Percentiles rank a stretch among this genome's conserved stretches.
Evolutionary conservation across 2,113 vertebrate genomes (phyloP).

Genomic region (Agelaius phoeniceus): DNA sequence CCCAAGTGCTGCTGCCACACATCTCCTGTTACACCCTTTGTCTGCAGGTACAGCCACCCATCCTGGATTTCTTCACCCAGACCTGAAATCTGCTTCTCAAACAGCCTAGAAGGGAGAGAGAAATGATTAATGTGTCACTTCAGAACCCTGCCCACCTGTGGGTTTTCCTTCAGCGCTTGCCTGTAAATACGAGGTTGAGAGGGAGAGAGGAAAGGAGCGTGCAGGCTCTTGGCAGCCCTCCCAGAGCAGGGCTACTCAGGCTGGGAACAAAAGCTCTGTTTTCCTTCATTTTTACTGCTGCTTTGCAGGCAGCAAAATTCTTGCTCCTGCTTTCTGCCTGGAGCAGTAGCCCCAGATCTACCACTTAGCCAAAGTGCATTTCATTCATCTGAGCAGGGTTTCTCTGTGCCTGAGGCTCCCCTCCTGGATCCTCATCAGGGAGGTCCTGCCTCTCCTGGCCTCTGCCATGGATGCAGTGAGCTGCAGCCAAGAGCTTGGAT

Average conservation of each 20-base stretch:
- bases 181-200: not conserved
- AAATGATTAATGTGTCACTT: not conserved
- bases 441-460: not conserved
- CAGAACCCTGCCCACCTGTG: not conserved
- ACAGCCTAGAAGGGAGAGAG: not conserved
- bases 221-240: constrained; percentile 24
- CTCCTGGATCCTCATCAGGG: not conserved
- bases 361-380: not conserved
- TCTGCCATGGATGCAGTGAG: not conserved
- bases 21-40: not conserved
- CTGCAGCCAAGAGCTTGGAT: not conserved
- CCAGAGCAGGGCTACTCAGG: not conserved
- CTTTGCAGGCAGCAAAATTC: not conserved
- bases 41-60: not conserved
- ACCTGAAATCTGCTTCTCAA: not conserved
- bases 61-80: not conserved
- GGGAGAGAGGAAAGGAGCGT: not conserved
- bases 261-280: constrained; percentile 27
- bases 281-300: constrained; percentile 18
- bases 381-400: not conserved
- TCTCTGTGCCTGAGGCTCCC: not conserved
- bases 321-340: not conserved
- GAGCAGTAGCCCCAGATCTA: not conserved
- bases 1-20: not conserved
- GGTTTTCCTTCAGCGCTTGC: not conserved